These are phyloP conservation scores for Takifugu ocellatus DNA, from an alignment of 2,797 vertebrate species.

Conservation along the genomic window DNA sequence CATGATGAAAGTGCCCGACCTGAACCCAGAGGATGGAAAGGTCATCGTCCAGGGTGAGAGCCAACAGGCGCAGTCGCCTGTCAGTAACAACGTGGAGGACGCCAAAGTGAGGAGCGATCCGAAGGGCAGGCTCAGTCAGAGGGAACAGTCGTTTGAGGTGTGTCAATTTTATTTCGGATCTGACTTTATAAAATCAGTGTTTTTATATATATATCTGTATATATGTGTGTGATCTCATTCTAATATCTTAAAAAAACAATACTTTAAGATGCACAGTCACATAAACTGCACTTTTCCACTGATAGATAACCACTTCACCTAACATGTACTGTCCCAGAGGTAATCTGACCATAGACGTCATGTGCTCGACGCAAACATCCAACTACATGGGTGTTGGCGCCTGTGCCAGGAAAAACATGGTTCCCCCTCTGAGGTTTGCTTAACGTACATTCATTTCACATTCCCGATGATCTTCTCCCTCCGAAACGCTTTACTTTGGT, in stretches of 20 bases:
- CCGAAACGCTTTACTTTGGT: background rate
- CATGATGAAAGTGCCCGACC: constrained; percentile 83
- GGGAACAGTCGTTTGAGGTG: constrained; percentile 80
- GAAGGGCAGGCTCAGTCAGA: constrained; percentile 73
- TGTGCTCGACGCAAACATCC: constrained; percentile 34
- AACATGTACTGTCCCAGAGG: constrained; percentile 12
- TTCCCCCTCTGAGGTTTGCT: constrained; percentile 25
- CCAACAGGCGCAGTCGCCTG: constrained; percentile 34
- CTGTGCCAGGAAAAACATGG: constrained; percentile 56
- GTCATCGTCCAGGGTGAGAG: constrained; percentile 52
- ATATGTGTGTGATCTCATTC: too few relatives aligned
- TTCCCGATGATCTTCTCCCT: constrained; percentile 16
- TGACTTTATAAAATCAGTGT: background rate
- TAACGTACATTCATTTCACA: constrained; percentile 24
- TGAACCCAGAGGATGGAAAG: constrained; percentile 74
- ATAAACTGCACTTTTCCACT: background rate
- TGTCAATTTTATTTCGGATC: constrained; percentile 11
- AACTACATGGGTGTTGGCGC: constrained; percentile 40
- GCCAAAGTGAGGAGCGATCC: constrained; percentile 35
- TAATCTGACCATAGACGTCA: constrained; percentile 34
- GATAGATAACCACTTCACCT: constrained; percentile 12
- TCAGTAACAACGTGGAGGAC: constrained; percentile 49
- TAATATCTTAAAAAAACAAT: too few relatives aligned
- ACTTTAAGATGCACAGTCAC: too few relatives aligned
- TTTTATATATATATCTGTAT: background rate